Conservation (phyloP, 37 sponge, comb jelly and placozoan species). For the Eunapius fragilis region DNA sequence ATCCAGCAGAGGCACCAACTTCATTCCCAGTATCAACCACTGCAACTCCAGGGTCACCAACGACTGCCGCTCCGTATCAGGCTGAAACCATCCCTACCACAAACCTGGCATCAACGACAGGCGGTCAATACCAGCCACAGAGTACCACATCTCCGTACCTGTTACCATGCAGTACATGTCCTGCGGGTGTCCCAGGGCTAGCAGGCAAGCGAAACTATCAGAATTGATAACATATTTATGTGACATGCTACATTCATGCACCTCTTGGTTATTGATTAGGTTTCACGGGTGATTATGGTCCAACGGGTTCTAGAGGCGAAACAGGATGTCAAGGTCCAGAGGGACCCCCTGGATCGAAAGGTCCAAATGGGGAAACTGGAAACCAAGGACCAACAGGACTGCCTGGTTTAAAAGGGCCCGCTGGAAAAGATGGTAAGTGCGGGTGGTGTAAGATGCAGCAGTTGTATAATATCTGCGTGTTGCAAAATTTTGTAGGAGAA, state of each 20-base stretch:
- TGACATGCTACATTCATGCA: background rate
- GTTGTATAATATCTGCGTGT: background rate
- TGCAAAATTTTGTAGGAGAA: slow-evolving; percentile 10
- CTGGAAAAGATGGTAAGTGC: background rate
- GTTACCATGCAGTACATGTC: background rate
- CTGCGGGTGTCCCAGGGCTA: background rate
- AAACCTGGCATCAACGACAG: background rate
- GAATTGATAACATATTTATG: background rate
- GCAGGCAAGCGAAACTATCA: background rate
- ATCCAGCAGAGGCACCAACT: too few species aligned
- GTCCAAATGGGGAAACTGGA: slow-evolving; percentile 46
- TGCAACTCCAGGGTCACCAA: too few species aligned
- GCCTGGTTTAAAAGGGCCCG: slow-evolving; percentile 27
- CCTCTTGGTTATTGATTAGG: background rate
- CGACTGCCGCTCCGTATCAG: too few species aligned
- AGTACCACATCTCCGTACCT: too few species aligned
- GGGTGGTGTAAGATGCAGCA: background rate
- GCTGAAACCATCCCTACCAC: too few species aligned
- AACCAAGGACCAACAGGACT: slow-evolving; percentile 29
- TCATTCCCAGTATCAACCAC: too few species aligned
- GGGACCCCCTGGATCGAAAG: slow-evolving; percentile 57
- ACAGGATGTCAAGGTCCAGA: background rate
- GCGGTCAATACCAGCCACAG: background rate
- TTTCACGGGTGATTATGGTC: background rate
- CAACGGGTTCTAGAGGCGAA: background rate